Evolutionary conservation across 2,113 vertebrate genomes (phyloP).

Genomic region (Lophura nycthemera): DNA sequence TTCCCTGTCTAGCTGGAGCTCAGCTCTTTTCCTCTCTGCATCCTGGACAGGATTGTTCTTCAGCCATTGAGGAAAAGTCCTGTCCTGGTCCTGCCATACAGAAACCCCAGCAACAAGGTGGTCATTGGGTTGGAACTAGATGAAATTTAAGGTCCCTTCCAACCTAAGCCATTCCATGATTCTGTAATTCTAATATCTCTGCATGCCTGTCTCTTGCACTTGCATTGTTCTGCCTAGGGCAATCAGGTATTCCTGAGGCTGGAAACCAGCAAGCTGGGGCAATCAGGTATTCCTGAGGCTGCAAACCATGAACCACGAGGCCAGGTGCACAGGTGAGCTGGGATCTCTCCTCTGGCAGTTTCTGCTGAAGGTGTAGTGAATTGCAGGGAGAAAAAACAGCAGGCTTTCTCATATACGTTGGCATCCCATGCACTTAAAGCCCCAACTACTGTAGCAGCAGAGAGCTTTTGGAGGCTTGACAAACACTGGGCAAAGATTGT

Average conservation of each 20-base stretch:
- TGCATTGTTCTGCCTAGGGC: not conserved
- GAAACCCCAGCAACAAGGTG: not conserved
- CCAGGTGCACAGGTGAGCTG: not conserved
- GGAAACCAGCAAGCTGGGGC: not conserved
- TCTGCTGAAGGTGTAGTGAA: not conserved
- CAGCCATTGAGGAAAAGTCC: not conserved
- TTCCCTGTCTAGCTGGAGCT: not conserved
- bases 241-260: not conserved
- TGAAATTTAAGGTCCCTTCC: too few relatives aligned
- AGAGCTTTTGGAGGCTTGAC: not conserved
- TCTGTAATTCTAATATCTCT: not conserved
- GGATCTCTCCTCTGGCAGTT: not conserved
- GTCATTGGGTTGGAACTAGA: too few relatives aligned
- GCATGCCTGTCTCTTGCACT: not conserved
- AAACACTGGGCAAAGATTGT: not conserved
- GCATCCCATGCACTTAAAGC: not conserved
- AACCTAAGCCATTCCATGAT: too few relatives aligned
- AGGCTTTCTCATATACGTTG: rapidly evolving
- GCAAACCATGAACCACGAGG: not conserved
- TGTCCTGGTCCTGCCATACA: not conserved
- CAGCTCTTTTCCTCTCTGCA: not conserved
- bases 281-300: not conserved
- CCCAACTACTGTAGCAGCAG: not conserved
- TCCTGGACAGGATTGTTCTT: not conserved
- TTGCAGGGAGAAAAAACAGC: not conserved